phyloP scores from a whole-genome alignment of 2,797 vertebrate species.

The Orientallactaga sibirica region DNA sequence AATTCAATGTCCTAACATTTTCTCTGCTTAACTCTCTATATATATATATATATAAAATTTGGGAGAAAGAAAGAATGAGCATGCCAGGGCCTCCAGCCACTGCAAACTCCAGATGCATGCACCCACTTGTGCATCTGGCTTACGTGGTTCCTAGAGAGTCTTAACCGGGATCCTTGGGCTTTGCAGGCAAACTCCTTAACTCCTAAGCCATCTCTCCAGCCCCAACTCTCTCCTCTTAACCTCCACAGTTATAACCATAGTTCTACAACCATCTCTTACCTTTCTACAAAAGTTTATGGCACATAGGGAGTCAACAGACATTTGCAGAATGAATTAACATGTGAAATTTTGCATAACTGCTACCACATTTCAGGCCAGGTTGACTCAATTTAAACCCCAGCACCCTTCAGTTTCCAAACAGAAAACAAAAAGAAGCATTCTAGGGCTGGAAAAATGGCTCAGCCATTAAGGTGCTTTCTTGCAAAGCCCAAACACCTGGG shows the following conservation, averaged over 20 bases:
- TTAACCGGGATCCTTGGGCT: too few species aligned
- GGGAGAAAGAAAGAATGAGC: too few species aligned
- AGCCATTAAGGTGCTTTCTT: too few species aligned
- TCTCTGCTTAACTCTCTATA: neutral
- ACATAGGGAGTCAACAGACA: neutral
- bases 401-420: neutral
- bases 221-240: neutral
- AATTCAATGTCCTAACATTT: slow-evolving; percentile 10
- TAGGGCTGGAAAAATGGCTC: too few species aligned
- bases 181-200: too few species aligned
- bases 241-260: neutral
- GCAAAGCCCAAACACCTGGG: too few species aligned
- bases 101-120: too few species aligned
- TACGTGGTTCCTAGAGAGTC: too few species aligned
- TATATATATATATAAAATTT: too few species aligned
- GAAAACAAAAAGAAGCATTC: neutral
- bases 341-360: neutral
- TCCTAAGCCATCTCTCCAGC: too few species aligned
- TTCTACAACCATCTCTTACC: neutral
- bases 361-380: neutral
- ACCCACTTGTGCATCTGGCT: too few species aligned
- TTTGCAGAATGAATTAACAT: neutral
- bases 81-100: too few species aligned
- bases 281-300: neutral
- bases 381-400: neutral